These are phyloP conservation scores for Aphidoletes aphidimyza DNA, from an alignment of 2,888 invertebrate genomes.

Conservation along the genomic window DNA sequence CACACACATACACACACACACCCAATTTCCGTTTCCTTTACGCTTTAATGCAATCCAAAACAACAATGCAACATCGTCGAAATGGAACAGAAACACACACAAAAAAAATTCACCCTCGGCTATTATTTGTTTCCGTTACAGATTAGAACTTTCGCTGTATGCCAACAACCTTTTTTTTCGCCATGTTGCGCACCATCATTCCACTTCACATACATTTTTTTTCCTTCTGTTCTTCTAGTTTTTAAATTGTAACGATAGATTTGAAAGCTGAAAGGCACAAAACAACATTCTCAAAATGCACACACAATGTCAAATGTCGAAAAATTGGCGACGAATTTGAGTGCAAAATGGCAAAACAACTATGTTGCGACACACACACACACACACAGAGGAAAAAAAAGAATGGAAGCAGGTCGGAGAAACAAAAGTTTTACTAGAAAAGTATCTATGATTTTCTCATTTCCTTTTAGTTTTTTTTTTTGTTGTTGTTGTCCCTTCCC, in stretches of 20 bases:
- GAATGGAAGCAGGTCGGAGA: neutral
- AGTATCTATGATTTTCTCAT: slow-evolving; percentile 3
- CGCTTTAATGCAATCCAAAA: slow-evolving; percentile 3
- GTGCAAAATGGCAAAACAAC: too few species aligned
- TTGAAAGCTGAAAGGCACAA: slow-evolving; percentile 9
- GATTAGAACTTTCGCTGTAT: slow-evolving; percentile 7
- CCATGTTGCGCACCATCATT: too few species aligned
- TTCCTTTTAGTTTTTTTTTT: neutral
- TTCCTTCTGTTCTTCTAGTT: neutral
- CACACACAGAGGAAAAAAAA: neutral
- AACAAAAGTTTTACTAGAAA: neutral
- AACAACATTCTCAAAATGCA: neutral
- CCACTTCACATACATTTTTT: neutral
- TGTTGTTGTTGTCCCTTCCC: too few species aligned
- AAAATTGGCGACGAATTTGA: neutral
- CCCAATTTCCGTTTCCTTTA: slow-evolving; percentile 13
- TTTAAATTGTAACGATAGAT: slow-evolving; percentile 13
- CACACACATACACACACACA: neutral
- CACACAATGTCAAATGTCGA: neutral
- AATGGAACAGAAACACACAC: neutral
- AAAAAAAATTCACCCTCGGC: slow-evolving; percentile 17
- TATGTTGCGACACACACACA: too few species aligned
- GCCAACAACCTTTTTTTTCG: neutral
- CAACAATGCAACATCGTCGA: neutral
- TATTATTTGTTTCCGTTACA: slow-evolving; percentile 36